Evolutionary conservation across 1,140 invertebrate genomes (phyloP).

Genomic region (Drosophila albomicans): DNA sequence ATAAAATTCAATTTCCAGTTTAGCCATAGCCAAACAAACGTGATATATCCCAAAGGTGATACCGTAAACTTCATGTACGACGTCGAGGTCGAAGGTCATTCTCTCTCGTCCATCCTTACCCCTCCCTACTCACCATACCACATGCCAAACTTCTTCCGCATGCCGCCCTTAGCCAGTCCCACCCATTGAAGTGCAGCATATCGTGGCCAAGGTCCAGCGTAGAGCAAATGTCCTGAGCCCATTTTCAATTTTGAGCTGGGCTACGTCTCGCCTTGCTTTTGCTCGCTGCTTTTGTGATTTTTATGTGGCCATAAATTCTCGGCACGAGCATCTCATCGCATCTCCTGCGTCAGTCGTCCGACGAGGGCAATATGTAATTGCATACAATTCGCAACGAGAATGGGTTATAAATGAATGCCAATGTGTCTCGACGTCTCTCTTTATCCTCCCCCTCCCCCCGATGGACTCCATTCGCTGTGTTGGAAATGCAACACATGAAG

Average conservation of each 20-base stretch:
- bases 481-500: constrained; percentile 12
- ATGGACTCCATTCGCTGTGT: background rate
- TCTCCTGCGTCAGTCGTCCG: constrained; percentile 23
- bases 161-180: background rate
- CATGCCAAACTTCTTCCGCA: too few relatives aligned
- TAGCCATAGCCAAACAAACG: constrained; percentile 71
- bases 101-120: background rate
- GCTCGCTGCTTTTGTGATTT: constrained; percentile 63
- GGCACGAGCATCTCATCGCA: constrained; percentile 34
- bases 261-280: constrained; percentile 28
- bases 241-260: constrained; percentile 44
- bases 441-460: background rate
- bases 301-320: constrained; percentile 74
- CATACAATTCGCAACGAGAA: constrained; percentile 38
- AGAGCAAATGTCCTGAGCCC: constrained; percentile 11
- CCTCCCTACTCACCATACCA: background rate
- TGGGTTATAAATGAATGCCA: constrained; percentile 47
- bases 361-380: constrained; percentile 37
- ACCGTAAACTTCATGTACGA: constrained; percentile 33
- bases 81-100: constrained; percentile 46
- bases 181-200: background rate
- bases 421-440: constrained; percentile 20
- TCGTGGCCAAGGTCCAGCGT: constrained; percentile 7
- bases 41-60: constrained; percentile 60
- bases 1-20: constrained; percentile 73